Conservation (phyloP, 2,888 invertebrate genomes). For the Lamellibrachia columna region DNA sequence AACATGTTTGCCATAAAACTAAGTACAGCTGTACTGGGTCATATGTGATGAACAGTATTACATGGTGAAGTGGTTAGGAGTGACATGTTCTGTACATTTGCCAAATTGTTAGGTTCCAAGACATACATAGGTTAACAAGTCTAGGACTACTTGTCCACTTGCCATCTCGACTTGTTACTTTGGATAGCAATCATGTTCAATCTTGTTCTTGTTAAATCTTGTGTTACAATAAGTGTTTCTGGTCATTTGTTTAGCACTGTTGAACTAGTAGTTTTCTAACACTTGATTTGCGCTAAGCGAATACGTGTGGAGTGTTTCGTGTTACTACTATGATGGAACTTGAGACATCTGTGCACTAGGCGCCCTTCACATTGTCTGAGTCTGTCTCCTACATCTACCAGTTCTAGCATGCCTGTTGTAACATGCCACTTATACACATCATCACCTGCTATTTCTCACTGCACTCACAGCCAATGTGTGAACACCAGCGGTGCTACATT, state of each 20-base stretch:
- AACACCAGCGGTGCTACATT: neutral
- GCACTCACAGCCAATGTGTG: neutral
- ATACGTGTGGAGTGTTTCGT: neutral
- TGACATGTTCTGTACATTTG: too few species aligned
- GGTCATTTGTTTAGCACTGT: neutral
- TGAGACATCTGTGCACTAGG: neutral
- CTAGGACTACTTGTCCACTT: neutral
- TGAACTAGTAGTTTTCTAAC: neutral
- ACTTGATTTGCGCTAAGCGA: neutral
- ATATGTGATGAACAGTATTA: too few species aligned
- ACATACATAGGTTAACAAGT: neutral
- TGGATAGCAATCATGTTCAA: neutral
- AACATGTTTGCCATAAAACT: too few species aligned
- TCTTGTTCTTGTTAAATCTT: neutral
- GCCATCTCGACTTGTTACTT: neutral
- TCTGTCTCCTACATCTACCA: neutral
- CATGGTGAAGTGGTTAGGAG: too few species aligned
- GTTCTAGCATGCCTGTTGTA: neutral
- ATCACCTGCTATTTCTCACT: too few species aligned
- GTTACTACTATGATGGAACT: neutral
- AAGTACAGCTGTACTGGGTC: too few species aligned
- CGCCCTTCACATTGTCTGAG: neutral
- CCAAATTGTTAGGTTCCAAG: neutral
- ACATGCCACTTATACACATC: neutral
- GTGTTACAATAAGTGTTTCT: neutral